Conservation (phyloP, 2,888 invertebrate genomes). For the Embidobia sp. region DNA sequence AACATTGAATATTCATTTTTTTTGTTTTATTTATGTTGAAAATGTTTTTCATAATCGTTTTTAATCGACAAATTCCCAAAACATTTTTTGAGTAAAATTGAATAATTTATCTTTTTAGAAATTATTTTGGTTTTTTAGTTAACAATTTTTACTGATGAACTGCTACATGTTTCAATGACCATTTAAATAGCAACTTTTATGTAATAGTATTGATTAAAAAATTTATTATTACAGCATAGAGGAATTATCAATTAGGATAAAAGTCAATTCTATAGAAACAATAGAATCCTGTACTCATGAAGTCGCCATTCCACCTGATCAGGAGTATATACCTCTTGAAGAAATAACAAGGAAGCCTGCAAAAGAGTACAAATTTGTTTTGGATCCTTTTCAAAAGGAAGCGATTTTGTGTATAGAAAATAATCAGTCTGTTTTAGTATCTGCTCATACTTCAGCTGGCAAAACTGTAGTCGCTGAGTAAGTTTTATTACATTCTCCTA, state of each 20-base stretch:
- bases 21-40: no score
- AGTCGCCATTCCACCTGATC: conserved; percentile 95
- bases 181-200: no score
- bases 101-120: no score
- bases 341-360: conserved; percentile 87
- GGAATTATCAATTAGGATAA: conserved; percentile 90
- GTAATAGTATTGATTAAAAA: no score
- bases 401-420: conserved; percentile 98
- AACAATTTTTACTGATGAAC: no score
- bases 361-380: conserved; percentile 95
- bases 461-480: conserved; percentile 99
- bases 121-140: no score
- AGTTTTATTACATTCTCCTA: conserved; percentile 82
- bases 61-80: no score
- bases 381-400: conserved; percentile 99
- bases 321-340: conserved; percentile 87
- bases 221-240: conserved; percentile 81
- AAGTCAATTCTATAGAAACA: conserved; percentile 94
- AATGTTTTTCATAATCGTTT: no score
- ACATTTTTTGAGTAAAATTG: no score
- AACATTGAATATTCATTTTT: not conserved
- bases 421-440: conserved; percentile 98
- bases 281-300: conserved; percentile 97
- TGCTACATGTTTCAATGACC: no score
- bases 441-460: conserved; percentile 99